phyloP scores from a whole-genome alignment of 35 echinoderm and acorn worm genomes.

The Strongylocentrotus purpuratus region DNA sequence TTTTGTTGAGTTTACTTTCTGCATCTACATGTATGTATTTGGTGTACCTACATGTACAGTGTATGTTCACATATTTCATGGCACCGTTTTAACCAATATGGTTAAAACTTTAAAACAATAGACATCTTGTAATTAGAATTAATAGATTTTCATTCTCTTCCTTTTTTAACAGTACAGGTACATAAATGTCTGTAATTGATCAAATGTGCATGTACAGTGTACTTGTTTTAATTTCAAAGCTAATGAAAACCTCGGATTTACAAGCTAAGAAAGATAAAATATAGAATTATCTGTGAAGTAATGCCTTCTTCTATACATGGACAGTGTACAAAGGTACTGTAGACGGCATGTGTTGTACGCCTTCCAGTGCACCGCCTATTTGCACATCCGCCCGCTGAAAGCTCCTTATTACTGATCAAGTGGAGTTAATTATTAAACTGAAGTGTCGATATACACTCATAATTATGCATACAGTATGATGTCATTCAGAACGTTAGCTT shows the following conservation, averaged over 20 bases:
- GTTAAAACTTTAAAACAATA: no score
- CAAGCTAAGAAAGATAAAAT: no score
- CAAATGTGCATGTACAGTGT: background rate
- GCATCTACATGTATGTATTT: no score
- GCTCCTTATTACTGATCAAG: background rate
- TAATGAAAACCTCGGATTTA: no score
- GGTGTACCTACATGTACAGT: no score
- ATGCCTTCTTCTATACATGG: background rate
- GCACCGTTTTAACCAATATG: no score
- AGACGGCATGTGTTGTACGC: background rate
- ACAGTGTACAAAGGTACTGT: background rate
- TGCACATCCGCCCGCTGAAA: background rate
- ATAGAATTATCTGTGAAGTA: no score
- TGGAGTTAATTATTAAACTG: conserved; percentile 11
- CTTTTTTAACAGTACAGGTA: background rate
- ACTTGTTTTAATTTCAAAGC: no score
- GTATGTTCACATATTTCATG: no score
- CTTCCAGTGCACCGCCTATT: background rate
- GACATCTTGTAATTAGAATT: background rate
- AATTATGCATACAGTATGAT: background rate
- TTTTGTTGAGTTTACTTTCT: no score
- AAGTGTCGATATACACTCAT: background rate
- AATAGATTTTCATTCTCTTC: background rate
- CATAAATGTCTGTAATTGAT: background rate
- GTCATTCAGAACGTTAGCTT: background rate